Base-by-base conservation (phyloP, 2,113 vertebrate species). In the Sterna hirundo region DNA sequence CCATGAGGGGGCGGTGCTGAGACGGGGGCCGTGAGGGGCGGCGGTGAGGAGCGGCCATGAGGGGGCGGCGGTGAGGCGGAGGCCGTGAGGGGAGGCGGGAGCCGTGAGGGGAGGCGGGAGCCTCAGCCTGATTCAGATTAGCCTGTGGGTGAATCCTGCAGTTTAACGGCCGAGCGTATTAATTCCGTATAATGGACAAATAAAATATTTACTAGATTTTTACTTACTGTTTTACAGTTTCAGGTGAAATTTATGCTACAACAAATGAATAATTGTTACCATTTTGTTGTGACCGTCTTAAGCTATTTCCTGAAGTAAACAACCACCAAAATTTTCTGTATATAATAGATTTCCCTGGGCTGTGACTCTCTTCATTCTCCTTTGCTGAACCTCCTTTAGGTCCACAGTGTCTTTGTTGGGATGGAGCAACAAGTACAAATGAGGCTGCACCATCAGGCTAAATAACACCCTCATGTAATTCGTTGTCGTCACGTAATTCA, bases 61-160 rank as follows among this genome's bases (percentile, higher is more conserved):
- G 23, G 13, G 49, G 49, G 49, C 23, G 23, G 49, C 6, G 22
- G 49, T 51, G 47, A 49, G 20, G 47, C 47, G 47, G 8, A n/a
- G n/a, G n/a, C n/a, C n/a, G n/a, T n/a, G n/a, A n/a, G n/a, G n/a
- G n/a, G n/a, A 5, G 29, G 40, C 11, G 44, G 42, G 30, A 22
- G 23, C 23, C 15, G 23, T 36, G 58, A 36, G 23, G 23, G 60
- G 44, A 5, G 18, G n/a, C 3, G 32, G 23, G 4, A 9, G 26
- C 15, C 2, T 9, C 1, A 0, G 42, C 0, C 10, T 1, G 19
- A 7, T 2, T 29, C 4, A 0, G 15, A 0, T 10, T 5, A 5
- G 6, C 1, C 13, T 10, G 32, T 6, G 34, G 23, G 42, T 3
- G 5, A 12, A 3, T 9, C 10, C 19, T 20, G 42, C n/a, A 1